phyloP scores from a whole-genome alignment of 2,797 vertebrate species.

The Dipus sagitta region DNA sequence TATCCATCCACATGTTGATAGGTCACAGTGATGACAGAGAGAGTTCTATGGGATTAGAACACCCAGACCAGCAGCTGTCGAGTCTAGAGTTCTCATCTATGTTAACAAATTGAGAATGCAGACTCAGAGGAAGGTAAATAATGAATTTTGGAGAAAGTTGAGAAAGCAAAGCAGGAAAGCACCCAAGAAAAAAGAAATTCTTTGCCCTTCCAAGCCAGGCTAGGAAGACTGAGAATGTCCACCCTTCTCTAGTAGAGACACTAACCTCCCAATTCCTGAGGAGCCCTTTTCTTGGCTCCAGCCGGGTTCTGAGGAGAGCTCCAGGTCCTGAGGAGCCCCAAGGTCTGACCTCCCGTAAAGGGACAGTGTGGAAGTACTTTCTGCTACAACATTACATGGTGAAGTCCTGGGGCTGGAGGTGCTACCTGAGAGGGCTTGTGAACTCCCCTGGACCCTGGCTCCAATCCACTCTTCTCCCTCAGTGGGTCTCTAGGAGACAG shows the following conservation, averaged over 20 bases:
- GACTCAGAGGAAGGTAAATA: no score
- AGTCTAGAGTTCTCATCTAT: no score
- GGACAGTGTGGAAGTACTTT: rapidly evolving
- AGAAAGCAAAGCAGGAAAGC: no score
- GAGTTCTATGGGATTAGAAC: no score
- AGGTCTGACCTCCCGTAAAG: not conserved
- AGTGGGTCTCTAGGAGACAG: rapidly evolving
- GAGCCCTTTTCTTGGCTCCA: not conserved
- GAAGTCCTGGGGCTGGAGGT: not conserved
- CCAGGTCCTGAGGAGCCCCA: not conserved
- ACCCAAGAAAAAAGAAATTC: no score
- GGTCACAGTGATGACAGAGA: not conserved
- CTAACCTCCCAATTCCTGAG: rapidly evolving
- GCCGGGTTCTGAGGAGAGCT: no score
- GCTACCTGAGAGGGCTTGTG: no score
- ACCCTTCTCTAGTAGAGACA: not conserved
- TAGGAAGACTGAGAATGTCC: no score
- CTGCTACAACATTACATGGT: not conserved
- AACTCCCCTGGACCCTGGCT: not conserved
- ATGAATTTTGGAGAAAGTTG: no score
- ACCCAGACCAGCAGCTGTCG: no score
- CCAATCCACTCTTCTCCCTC: rapidly evolving
- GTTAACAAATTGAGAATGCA: no score
- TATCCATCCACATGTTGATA: rapidly evolving
- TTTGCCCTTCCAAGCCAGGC: no score